phyloP scores from a whole-genome alignment of 2,888 invertebrate species.

The Tiphia femorata region DNA sequence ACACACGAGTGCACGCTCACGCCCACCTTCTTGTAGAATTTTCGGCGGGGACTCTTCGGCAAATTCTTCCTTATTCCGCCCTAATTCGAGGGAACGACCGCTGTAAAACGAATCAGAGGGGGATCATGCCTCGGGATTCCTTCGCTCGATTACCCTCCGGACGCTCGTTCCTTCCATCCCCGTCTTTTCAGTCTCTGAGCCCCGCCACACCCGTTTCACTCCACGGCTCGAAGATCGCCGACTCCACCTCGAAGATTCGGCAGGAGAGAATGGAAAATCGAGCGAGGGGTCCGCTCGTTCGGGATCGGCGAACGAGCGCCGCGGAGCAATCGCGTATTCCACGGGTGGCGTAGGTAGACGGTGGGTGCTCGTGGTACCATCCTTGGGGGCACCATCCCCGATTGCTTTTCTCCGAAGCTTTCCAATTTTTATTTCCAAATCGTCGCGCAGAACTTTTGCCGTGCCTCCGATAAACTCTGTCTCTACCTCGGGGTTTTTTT shows the following conservation, averaged over 20 bases:
- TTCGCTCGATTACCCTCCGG: slow-evolving; percentile 41
- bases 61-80: slow-evolving; percentile 52
- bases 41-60: slow-evolving; percentile 30
- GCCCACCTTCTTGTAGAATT: too few species aligned
- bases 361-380: too few species aligned
- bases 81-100: slow-evolving; percentile 58
- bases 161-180: slow-evolving; percentile 44
- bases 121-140: slow-evolving; percentile 57
- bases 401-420: too few species aligned
- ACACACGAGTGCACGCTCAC: too few species aligned
- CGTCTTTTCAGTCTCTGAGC: slow-evolving; percentile 10
- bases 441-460: too few species aligned
- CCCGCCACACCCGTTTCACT: slow-evolving; percentile 10
- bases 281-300: too few species aligned
- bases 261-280: background rate
- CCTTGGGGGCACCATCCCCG: too few species aligned
- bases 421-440: too few species aligned
- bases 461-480: too few species aligned
- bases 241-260: slow-evolving; percentile 11
- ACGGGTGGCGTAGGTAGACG: too few species aligned
- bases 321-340: background rate
- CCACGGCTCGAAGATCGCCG: slow-evolving; percentile 1
- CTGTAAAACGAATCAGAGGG: slow-evolving; percentile 62
- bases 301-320: background rate
- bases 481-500: too few species aligned